Evolutionary conservation across 2,113 vertebrate species (phyloP).

Genomic region (Thamnophis sirtalis): DNA sequence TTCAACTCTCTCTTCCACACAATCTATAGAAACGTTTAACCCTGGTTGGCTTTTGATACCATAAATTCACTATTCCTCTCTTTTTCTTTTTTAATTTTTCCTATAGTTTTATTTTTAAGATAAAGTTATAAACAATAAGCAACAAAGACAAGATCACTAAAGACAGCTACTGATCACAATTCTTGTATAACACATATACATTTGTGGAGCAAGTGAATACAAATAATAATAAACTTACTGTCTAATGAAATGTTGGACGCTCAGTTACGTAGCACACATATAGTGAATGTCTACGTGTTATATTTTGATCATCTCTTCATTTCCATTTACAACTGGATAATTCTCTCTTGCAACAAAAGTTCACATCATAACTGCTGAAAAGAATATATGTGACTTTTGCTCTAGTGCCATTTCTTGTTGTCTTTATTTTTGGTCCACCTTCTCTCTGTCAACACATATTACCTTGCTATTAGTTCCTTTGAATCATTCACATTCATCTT

Average conservation of each 20-base stretch:
- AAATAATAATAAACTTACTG: neutral
- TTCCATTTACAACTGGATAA: neutral
- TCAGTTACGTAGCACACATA: neutral
- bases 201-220: neutral
- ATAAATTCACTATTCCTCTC: neutral
- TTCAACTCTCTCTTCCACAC: neutral
- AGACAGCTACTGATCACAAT: neutral
- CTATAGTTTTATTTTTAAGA: neutral
- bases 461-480: neutral
- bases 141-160: neutral
- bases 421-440: neutral
- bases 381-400: neutral
- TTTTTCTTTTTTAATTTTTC: neutral
- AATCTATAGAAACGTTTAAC: fast-evolving
- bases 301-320: neutral
- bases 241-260: neutral
- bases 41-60: neutral
- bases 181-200: neutral
- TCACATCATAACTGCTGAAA: neutral
- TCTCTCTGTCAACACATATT: neutral
- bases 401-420: neutral
- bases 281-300: neutral
- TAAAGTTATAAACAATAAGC: neutral
- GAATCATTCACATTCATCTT: neutral
- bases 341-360: neutral